Base-by-base conservation (phyloP, 2,113 vertebrate genomes). In the Peromyscus maniculatus region DNA sequence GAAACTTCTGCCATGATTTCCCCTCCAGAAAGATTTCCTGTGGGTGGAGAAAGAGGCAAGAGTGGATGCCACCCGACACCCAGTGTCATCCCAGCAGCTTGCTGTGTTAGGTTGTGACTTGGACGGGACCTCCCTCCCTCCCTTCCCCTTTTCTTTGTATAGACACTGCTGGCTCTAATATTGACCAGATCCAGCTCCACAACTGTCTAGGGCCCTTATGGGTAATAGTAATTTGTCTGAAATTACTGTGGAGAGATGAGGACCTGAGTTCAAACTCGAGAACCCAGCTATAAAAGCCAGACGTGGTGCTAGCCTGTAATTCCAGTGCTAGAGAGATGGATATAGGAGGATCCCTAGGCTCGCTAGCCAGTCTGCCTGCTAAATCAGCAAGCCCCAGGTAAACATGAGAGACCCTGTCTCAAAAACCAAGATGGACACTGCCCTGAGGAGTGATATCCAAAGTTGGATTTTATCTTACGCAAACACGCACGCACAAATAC, bases 121-220 rank as follows among this genome's bases (percentile, higher is more conserved):
- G 22, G 15, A 5, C 24, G 2, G 19, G 17, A 5, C 49, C 12
- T 6, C 4, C 57, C 39, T 82, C 4, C 22, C 24, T 49, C 11
- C 16, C 11, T 19, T 17, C 7, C 28, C 8, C 0, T n/a, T 97
- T 88, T 94, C 75, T 95, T 26, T 94, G 90, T 79, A 12, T 62
- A 91, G 83, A 95, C 97, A 87, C 80, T 67, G 80, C 97, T 94
- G 88, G 90, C 16, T 91, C 39, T 90, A 86, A 93, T 93, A 97
- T 94, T 89, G 72, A 39, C 92, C 87, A 80, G 96, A 87, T 96
- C 93, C 87, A 97, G 92, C 96, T 96, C 88, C 92, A 95, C 96
- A 88, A 91, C 96, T 96, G 96, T 98, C 98, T 97, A 96, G 97
- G 95, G 91, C 95, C 89, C 97, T 96, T 80, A 11, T 94, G 59